Evolutionary conservation across 1,140 invertebrate genomes (phyloP).

Genomic region (Drosophila ficusphila): DNA sequence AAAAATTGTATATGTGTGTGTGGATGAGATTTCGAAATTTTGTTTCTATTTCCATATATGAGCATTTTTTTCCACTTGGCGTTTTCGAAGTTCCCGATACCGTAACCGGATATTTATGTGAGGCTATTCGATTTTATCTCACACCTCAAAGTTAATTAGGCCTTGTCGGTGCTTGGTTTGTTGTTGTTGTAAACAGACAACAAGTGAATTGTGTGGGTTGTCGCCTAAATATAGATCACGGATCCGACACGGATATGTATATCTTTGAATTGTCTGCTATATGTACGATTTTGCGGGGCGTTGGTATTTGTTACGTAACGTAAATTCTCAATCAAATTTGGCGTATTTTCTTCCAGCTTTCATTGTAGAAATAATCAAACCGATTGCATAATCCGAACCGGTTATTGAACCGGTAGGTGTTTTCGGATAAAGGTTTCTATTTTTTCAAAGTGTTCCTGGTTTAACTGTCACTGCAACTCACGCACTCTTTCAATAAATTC

Average conservation of each 20-base stretch:
- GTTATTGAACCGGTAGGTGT: conserved; percentile 1
- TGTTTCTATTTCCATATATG: conserved; percentile 61
- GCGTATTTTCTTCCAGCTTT: conserved; percentile 18
- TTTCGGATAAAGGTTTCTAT: not conserved
- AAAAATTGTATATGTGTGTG: conserved; percentile 22
- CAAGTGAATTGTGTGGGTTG: conserved; percentile 79
- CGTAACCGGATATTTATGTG: conserved; percentile 73
- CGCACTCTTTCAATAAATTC: conserved; percentile 27
- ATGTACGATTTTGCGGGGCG: conserved; percentile 51
- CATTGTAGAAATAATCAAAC: conserved; percentile 6
- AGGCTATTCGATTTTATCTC: conserved; percentile 37
- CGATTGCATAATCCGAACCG: conserved; percentile 42
- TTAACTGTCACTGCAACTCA: conserved; percentile 12
- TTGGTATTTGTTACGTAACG: conserved; percentile 74
- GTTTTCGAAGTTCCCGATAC: conserved; percentile 53
- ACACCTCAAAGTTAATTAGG: conserved; percentile 68
- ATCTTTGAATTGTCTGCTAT: conserved; percentile 5
- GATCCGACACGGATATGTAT: conserved; percentile 48
- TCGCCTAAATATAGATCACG: conserved; percentile 78
- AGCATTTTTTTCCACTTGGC: conserved; percentile 50
- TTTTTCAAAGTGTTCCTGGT: not conserved
- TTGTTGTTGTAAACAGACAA: conserved; percentile 66
- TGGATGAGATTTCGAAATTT: conserved; percentile 32
- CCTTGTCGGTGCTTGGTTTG: conserved; percentile 28
- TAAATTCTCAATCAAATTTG: conserved; percentile 45